phyloP scores from a whole-genome alignment of 1,140 invertebrate species.

The honey bee (Apis mellifera) region Amel_HAv3.1 CM009935.2:1726501-1727000 shows the following conservation, averaged over 20 bases:
- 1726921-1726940: not conserved
- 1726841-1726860: conserved; percentile 20
- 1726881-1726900: too few relatives aligned
- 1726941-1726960: not conserved
- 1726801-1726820: conserved; percentile 55
- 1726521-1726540: not conserved
- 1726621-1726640: conserved; percentile 43
- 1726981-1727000: not conserved
- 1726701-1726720: conserved; percentile 69
- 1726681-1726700: conserved; percentile 53
- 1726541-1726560: not conserved
- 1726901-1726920: not conserved
- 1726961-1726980: not conserved
- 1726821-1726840: conserved; percentile 48
- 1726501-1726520: too few relatives aligned
- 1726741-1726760: conserved; percentile 65
- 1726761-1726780: conserved; percentile 53
- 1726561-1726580: conserved; percentile 6
- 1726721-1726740: conserved; percentile 76
- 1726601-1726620: not conserved
- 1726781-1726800: conserved; percentile 27
- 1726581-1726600: not conserved
- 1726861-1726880: not conserved
- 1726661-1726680: conserved; percentile 10
- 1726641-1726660: conserved; percentile 40